Percentiles rank a stretch among this genome's conserved stretches.
Evolutionary conservation across 2,888 invertebrate species (phyloP).

Genomic region (Calameuta pallipes): DNA sequence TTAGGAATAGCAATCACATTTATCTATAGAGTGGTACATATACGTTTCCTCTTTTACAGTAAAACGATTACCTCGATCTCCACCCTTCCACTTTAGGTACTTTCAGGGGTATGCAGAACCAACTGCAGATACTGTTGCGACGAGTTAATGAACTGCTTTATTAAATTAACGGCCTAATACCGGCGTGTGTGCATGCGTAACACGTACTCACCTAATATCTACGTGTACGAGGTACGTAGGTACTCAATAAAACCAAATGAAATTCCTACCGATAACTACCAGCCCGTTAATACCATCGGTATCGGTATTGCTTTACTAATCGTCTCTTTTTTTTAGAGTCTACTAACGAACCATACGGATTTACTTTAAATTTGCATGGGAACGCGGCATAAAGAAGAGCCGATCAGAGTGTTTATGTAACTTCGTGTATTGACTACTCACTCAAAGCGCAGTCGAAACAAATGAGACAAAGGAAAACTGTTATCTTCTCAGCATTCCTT

Average conservation of each 20-base stretch:
- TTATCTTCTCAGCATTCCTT: neutral
- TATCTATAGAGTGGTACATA: neutral
- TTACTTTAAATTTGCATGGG: neutral
- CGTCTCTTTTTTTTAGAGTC: neutral
- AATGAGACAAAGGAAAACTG: neutral
- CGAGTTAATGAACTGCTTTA: slow-evolving; percentile 4
- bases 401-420: neutral
- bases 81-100: neutral
- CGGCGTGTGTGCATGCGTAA: neutral
- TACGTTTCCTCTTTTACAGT: neutral
- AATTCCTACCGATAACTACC: slow-evolving; percentile 1
- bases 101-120: neutral
- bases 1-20: neutral
- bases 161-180: slow-evolving; percentile 4
- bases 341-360: neutral
- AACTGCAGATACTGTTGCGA: neutral
- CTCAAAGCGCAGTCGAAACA: neutral
- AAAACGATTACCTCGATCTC: neutral
- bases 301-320: neutral
- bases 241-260: slow-evolving; percentile 1
- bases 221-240: neutral
- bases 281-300: neutral
- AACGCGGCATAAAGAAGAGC: neutral
- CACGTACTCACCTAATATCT: slow-evolving; percentile 7
- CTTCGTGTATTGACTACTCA: neutral